phyloP scores from a whole-genome alignment of 1,140 invertebrate genomes.

The Dendrolimus kikuchii region DNA sequence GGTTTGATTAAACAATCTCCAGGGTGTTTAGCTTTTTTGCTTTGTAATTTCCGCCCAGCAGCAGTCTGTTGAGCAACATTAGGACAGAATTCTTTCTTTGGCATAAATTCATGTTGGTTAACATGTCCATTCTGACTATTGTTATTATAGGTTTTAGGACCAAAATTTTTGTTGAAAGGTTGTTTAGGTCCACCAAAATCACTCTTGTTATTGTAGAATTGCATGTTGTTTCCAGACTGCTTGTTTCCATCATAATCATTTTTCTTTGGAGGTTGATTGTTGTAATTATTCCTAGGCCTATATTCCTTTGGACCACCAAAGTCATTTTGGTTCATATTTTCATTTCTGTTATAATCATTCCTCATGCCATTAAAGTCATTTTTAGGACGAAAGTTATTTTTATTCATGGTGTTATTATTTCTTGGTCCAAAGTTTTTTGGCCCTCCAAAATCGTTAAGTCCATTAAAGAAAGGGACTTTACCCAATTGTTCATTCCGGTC shows the following conservation, averaged over 20 bases:
- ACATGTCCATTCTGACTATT: constrained; percentile 39
- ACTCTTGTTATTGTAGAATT: constrained; percentile 56
- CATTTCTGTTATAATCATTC: constrained; percentile 71
- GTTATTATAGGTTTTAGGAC: constrained; percentile 49
- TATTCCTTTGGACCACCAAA: constrained; percentile 65
- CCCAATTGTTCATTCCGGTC: constrained; percentile 76
- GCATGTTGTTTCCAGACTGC: constrained; percentile 66
- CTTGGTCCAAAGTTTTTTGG: constrained; percentile 69
- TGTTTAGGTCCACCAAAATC: constrained; percentile 69
- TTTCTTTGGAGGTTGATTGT: constrained; percentile 62
- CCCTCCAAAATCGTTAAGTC: constrained; percentile 65
- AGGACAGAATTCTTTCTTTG: constrained; percentile 47
- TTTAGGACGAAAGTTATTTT: constrained; percentile 62
- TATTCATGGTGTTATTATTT: constrained; percentile 59
- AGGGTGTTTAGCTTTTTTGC: constrained; percentile 79
- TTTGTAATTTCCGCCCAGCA: constrained; percentile 74
- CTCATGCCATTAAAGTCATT: constrained; percentile 69
- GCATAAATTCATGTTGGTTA: constrained; percentile 45
- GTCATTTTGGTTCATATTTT: constrained; percentile 54
- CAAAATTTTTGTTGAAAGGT: constrained; percentile 52
- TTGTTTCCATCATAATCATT: constrained; percentile 59
- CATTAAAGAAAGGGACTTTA: constrained; percentile 70
- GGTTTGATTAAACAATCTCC: constrained; percentile 88
- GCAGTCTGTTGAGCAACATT: constrained; percentile 35
- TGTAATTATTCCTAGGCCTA: constrained; percentile 72